Base-by-base conservation (phyloP, 2,797 vertebrate species). In the Melanotaenia parkinsoni region DNA sequence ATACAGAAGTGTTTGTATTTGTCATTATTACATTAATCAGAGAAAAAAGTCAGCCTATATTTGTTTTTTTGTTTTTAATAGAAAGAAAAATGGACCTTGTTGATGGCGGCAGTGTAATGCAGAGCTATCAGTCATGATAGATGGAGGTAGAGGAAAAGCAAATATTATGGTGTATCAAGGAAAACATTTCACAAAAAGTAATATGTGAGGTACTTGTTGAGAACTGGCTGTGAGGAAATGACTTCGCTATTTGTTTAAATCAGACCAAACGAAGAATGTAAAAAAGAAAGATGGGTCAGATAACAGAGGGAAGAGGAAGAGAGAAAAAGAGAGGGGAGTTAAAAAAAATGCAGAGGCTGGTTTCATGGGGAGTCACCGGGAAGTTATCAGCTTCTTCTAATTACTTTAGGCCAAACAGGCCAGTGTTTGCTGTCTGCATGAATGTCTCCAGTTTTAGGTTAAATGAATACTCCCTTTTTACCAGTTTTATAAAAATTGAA, bases 321-420 rank as follows among this genome's bases (percentile, higher is more conserved):
- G 20, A 32, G 20, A 58, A 24, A 43, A 38, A 22, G 71, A 72
- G 45, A 30, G 43, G 43, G 47, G 56, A 56, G 45, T 67, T 3
- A n/a, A 20, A 57, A 57, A 61, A 57, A 56, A 51, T 69, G 59
- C 20, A 2, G 64, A 76, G 76, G 53, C 66, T 77, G 68, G 80
- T 85, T 83, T 82, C 20, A 14, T 63, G 74, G 89, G 91, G 90
- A 92, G 93, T 94, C 85, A 84, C 87, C 88, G 91, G 91, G 87
- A 94, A 93, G 90, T 93, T 72, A 87, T 92, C 80, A 76, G 82
- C 45, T 71, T 84, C 83, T 87, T 87, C 90, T 93, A 93, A 94
- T 94, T 92, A 86, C 83, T 72, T 73, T 72, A 24, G 72, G 58
- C 35, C 65, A 81, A 84, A 84, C 75, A 79, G 32, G 62, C 35